These are phyloP conservation scores for Tuberolachnus salignus DNA, from an alignment of 2,888 invertebrate genomes.

Conservation along the genomic window DNA sequence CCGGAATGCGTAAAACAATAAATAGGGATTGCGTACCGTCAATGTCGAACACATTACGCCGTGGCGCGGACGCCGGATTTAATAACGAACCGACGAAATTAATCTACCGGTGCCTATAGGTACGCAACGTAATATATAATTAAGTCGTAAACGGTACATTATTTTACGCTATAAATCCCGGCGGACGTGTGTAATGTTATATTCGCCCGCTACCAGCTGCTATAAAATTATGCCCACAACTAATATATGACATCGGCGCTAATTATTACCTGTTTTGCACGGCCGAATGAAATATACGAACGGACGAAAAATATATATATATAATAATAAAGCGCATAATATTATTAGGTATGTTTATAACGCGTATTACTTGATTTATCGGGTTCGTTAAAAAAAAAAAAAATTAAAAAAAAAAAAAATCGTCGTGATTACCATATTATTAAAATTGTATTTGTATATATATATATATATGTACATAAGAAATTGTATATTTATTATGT, in stretches of 20 bases:
- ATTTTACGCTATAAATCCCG: constrained; percentile 22
- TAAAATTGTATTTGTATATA: neutral
- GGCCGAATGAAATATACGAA: constrained; percentile 22
- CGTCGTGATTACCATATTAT: neutral
- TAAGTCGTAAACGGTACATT: constrained; percentile 10
- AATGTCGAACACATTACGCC: too few species aligned
- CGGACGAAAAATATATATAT: neutral
- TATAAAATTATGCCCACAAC: neutral
- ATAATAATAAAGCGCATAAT: neutral
- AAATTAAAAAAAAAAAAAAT: too few species aligned
- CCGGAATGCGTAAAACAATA: too few species aligned
- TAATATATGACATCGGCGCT: constrained; percentile 25
- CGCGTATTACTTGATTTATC: constrained; percentile 19
- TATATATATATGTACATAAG: constrained; percentile 2
- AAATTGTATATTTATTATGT: too few species aligned
- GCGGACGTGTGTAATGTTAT: constrained; percentile 29
- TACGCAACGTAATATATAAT: neutral
- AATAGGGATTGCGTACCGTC: too few species aligned
- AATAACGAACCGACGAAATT: neutral
- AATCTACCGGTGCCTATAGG: constrained; percentile 3
- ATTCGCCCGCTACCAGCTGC: constrained; percentile 18
- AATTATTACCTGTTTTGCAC: constrained; percentile 42
- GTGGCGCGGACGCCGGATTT: neutral
- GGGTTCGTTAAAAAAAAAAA: neutral
- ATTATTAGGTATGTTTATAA: neutral